These are phyloP conservation scores for Parascotia fuliginaria DNA, from an alignment of 2,888 invertebrate species.

Conservation along the genomic window DNA sequence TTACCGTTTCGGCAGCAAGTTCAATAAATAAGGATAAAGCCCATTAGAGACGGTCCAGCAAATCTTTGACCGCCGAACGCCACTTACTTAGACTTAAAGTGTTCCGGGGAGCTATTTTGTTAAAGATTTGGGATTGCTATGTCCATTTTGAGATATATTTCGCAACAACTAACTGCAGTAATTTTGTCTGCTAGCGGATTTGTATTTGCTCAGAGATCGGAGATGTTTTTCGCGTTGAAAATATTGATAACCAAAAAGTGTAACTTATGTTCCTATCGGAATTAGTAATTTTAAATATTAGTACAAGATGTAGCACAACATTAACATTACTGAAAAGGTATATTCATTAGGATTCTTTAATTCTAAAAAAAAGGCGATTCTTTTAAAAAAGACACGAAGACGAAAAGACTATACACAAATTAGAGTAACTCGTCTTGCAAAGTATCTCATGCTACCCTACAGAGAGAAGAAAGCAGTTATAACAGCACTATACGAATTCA, in stretches of 20 bases:
- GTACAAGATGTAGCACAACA: too few relatives aligned
- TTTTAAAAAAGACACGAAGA: too few relatives aligned
- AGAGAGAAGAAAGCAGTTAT: too few relatives aligned
- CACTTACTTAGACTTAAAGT: conserved; percentile 86
- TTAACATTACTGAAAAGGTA: too few relatives aligned
- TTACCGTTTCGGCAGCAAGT: conserved; percentile 66
- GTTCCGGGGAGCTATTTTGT: conserved; percentile 79
- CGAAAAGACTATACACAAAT: too few relatives aligned
- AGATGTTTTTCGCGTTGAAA: background rate
- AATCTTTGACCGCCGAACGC: conserved; percentile 83
- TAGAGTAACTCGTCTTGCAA: too few relatives aligned
- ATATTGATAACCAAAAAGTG: background rate
- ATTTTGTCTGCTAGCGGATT: conserved; percentile 36
- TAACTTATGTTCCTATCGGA: too few relatives aligned
- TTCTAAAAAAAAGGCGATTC: too few relatives aligned
- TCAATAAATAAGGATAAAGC: conserved; percentile 85
- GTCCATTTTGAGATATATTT: conserved; percentile 74
- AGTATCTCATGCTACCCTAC: too few relatives aligned
- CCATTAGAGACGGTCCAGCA: conserved; percentile 85
- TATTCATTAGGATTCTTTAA: too few relatives aligned
- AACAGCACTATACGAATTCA: too few relatives aligned
- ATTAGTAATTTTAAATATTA: too few relatives aligned
- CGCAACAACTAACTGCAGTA: conserved; percentile 42
- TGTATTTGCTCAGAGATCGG: conserved; percentile 15
- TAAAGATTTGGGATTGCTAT: conserved; percentile 80